Evolutionary conservation across 1,140 invertebrate species (phyloP).

Genomic region (Paramacrobiotus metropolitanus): DNA sequence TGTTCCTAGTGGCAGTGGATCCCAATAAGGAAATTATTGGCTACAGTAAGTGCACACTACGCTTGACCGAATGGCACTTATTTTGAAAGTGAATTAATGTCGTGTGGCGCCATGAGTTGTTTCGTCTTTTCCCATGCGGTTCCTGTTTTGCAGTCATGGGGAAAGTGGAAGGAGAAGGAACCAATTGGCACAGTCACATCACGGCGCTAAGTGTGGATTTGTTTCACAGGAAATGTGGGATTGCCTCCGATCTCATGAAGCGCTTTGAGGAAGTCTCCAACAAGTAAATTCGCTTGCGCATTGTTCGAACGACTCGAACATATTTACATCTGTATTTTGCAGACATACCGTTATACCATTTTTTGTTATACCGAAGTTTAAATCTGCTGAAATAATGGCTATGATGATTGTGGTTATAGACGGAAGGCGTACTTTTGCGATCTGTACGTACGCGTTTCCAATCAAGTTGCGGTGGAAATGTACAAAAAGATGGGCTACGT

Average conservation of each 20-base stretch:
- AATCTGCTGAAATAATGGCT: too few relatives aligned
- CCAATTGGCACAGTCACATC: conserved; percentile 97
- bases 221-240: conserved; percentile 62
- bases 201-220: conserved; percentile 90
- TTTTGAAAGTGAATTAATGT: conserved; percentile 9
- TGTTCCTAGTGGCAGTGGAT: conserved; percentile 85
- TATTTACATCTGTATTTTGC: conserved; percentile 5
- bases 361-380: too few relatives aligned
- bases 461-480: conserved; percentile 90
- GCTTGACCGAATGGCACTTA: conserved; percentile 4
- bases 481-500: conserved; percentile 90
- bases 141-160: conserved; percentile 63
- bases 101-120: too few relatives aligned
- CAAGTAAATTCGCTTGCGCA: conserved; percentile 38
- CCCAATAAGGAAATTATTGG: conserved; percentile 89
- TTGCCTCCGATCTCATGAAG: conserved; percentile 83
- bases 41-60: conserved; percentile 54
- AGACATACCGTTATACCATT: conserved; percentile 1
- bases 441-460: conserved; percentile 88
- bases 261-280: conserved; percentile 84
- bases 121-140: conserved; percentile 10
- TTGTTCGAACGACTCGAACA: too few relatives aligned
- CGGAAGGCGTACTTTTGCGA: conserved; percentile 96
- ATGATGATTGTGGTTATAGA: conserved; percentile 31
- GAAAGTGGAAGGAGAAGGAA: conserved; percentile 78